Base-by-base conservation (phyloP, 2,888 invertebrate species). In the Loripinus fragilis region DNA sequence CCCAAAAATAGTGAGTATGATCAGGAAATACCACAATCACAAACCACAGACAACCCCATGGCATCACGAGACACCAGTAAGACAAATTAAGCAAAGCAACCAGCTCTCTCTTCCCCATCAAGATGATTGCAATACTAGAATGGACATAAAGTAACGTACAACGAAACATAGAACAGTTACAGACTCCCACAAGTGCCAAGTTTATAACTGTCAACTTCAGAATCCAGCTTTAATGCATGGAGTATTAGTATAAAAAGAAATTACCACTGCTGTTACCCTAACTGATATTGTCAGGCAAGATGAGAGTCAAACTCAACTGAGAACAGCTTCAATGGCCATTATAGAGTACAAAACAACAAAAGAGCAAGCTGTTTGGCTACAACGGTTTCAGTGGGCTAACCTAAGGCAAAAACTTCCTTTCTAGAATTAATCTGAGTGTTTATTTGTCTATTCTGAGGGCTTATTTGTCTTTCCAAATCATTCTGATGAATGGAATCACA, bases 391-490 rank as follows among this genome's bases (percentile, higher is more conserved):
- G 25, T 80, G 75, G 74, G 25, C 71, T 25, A 52, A 64, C 15
- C 68, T 83, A 15, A 69, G 80, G 80, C 23, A 25, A 64, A 41
- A 12, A 10, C 17, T 45, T 80, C 23, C 20, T 81, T 20, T n/a
- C 66, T 23, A 66, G 30, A n/a, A 74, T 84, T 69, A n/a, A n/a
- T n/a, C n/a, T n/a, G n/a, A n/a, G n/a, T n/a, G n/a, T n/a, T n/a
- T n/a, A n/a, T n/a, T n/a, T n/a, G n/a, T n/a, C n/a, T 17, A 15
- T n/a, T 55, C 41, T 25, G 35, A 78, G 33, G 78, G 81, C 2
- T 71, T 79, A 8, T 81, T 76, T 83, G 81, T 81, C n/a, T 81
- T 81, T 52, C 79, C 79, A 50, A 74, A 75, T 10, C 78, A 85
- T 60, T 25, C 25, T 25, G 66, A 68, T 65, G 83, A 71, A 30